Evolutionary conservation across 2,797 vertebrate genomes (phyloP).

Genomic region (Pagetopsis macropterus): DNA sequence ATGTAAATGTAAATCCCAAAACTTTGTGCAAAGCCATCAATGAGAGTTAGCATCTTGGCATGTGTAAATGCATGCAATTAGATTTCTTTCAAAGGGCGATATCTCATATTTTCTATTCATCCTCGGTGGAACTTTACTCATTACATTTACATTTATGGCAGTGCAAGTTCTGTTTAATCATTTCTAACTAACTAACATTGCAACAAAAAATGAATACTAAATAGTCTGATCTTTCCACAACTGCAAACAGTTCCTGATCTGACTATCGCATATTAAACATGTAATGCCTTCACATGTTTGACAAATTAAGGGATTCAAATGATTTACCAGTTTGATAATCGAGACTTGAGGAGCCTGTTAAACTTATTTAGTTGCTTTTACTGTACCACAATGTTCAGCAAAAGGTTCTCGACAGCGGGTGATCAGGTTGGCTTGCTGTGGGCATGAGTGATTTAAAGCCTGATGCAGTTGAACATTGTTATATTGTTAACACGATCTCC

Average conservation of each 20-base stretch:
- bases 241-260: neutral
- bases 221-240: neutral
- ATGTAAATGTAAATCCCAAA: too few species aligned
- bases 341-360: neutral
- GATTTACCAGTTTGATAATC: neutral
- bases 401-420: conserved; percentile 7
- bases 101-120: neutral
- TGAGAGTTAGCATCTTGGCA: too few species aligned
- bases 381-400: neutral
- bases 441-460: neutral
- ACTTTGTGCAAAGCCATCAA: too few species aligned
- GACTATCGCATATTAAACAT: neutral
- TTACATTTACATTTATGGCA: neutral
- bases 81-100: neutral
- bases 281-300: neutral
- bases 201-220: neutral
- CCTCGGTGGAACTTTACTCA: neutral
- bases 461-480: neutral
- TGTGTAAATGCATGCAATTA: too few species aligned
- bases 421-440: neutral
- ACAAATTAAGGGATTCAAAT: too few species aligned
- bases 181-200: neutral
- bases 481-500: conserved; percentile 13
- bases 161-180: neutral
- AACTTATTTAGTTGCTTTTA: neutral